Percentiles rank a stretch among this genome's conserved stretches.
Conservation (phyloP, 2,888 invertebrate genomes). For the Tenthredo notha region DNA sequence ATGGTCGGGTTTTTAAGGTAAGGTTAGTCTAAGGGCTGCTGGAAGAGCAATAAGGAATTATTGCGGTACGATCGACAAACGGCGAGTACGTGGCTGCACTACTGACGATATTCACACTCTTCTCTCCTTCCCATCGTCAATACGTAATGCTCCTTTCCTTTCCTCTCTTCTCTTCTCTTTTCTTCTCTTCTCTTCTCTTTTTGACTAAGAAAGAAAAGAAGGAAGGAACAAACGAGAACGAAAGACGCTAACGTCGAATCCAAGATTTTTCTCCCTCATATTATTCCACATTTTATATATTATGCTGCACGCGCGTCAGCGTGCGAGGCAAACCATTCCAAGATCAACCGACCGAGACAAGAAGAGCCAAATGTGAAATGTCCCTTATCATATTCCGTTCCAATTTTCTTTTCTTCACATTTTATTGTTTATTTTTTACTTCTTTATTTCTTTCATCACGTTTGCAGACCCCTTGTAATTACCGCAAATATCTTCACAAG, state of each 20-base stretch:
- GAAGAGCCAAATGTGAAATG: slow-evolving; percentile 8
- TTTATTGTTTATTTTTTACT: not conserved
- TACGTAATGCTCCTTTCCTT: slow-evolving; percentile 55
- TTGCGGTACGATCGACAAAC: slow-evolving; percentile 79
- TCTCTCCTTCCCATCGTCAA: slow-evolving; percentile 8
- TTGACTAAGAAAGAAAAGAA: slow-evolving; percentile 55
- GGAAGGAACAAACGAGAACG: slow-evolving; percentile 49
- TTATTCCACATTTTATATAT: slow-evolving; percentile 55
- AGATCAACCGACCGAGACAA: slow-evolving; percentile 21
- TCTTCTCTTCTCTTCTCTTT: slow-evolving; percentile 44
- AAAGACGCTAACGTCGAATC: slow-evolving; percentile 24
- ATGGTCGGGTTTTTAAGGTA: slow-evolving; percentile 60
- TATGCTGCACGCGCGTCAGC: slow-evolving; percentile 7
- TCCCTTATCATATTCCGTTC: not conserved
- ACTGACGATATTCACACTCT: slow-evolving; percentile 62
- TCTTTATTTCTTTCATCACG: not conserved
- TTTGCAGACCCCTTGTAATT: not conserved
- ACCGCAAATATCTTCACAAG: not conserved
- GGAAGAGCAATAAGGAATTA: slow-evolving; percentile 77
- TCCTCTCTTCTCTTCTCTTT: slow-evolving; percentile 57
- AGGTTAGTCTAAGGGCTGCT: slow-evolving; percentile 66
- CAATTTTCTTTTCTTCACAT: not conserved
- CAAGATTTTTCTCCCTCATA: slow-evolving; percentile 53
- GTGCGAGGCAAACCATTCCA: not conserved
- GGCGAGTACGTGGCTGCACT: slow-evolving; percentile 77